Evolutionary conservation across 2,888 invertebrate genomes (phyloP).

Genomic region (Polylopha cassiicola): DNA sequence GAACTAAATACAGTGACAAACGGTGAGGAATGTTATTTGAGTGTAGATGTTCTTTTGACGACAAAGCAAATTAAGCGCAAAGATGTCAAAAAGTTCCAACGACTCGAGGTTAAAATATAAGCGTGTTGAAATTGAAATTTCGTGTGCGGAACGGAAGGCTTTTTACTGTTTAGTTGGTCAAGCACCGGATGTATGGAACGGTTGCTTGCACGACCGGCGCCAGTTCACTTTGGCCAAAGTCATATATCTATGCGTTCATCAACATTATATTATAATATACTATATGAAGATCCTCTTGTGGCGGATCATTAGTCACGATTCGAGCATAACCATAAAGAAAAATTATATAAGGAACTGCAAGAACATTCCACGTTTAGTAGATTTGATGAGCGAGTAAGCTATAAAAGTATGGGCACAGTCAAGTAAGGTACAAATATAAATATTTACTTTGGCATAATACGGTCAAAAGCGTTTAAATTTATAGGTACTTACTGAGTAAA

Average conservation of each 20-base stretch:
- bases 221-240: conserved; percentile 37
- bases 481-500: too few species aligned
- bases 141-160: conserved; percentile 70
- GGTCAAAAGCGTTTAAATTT: too few species aligned
- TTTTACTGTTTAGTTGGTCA: conserved; percentile 55
- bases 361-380: background rate
- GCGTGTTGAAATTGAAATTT: conserved; percentile 58
- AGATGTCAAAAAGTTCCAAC: conserved; percentile 58
- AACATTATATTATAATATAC: conserved; percentile 31
- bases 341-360: conserved; percentile 6
- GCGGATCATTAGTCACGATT: conserved; percentile 43
- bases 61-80: conserved; percentile 60
- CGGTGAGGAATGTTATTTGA: conserved; percentile 34
- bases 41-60: conserved; percentile 37
- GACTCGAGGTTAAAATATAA: conserved; percentile 37
- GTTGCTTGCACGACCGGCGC: conserved; percentile 34
- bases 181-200: conserved; percentile 65
- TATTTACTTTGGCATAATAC: too few species aligned
- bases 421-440: too few species aligned
- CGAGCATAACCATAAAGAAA: conserved; percentile 35
- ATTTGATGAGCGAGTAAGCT: too few species aligned
- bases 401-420: too few species aligned
- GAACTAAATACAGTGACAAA: too few species aligned
- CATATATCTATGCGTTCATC: conserved; percentile 30
- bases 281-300: conserved; percentile 34